Evolutionary conservation across 2,797 vertebrate species (phyloP).

Genomic region (Chaunax sp.): DNA sequence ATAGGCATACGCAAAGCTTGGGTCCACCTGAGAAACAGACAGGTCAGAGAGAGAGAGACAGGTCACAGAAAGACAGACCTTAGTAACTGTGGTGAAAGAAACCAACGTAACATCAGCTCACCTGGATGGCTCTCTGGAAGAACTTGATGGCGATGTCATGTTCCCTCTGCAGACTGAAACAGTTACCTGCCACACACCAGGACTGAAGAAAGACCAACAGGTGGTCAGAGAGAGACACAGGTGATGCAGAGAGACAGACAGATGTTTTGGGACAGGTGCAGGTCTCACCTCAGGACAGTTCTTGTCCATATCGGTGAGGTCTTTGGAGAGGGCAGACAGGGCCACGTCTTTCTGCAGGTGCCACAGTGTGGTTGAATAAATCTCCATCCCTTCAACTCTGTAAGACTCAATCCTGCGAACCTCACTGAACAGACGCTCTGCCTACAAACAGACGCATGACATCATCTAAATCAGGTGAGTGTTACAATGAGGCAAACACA

Average conservation of each 20-base stretch:
- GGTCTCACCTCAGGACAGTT: conserved; percentile 94
- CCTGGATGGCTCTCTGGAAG: conserved; percentile 98
- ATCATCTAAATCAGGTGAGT: background rate
- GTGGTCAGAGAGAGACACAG: background rate
- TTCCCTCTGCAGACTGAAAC: conserved; percentile 97
- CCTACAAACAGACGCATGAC: conserved; percentile 76
- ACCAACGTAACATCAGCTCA: conserved; percentile 74
- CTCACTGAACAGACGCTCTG: conserved; percentile 95
- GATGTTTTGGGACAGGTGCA: no score
- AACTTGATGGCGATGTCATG: conserved; percentile 99
- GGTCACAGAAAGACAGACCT: background rate
- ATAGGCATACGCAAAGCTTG: conserved; percentile 96
- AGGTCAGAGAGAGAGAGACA: conserved; percentile 59
- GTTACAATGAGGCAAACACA: no score
- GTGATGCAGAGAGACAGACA: background rate
- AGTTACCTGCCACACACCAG: conserved; percentile 98
- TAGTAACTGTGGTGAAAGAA: background rate
- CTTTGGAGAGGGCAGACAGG: conserved; percentile 95
- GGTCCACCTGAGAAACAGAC: conserved; percentile 91
- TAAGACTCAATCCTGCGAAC: conserved; percentile 96
- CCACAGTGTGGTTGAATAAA: conserved; percentile 97
- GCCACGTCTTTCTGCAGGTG: conserved; percentile 98
- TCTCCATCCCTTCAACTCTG: conserved; percentile 97
- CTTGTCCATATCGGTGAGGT: conserved; percentile 98
- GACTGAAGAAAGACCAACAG: conserved; percentile 78